These are phyloP conservation scores for Larimichthys polyactis DNA, from an alignment of 2,113 vertebrate species.

Conservation along the genomic window DNA sequence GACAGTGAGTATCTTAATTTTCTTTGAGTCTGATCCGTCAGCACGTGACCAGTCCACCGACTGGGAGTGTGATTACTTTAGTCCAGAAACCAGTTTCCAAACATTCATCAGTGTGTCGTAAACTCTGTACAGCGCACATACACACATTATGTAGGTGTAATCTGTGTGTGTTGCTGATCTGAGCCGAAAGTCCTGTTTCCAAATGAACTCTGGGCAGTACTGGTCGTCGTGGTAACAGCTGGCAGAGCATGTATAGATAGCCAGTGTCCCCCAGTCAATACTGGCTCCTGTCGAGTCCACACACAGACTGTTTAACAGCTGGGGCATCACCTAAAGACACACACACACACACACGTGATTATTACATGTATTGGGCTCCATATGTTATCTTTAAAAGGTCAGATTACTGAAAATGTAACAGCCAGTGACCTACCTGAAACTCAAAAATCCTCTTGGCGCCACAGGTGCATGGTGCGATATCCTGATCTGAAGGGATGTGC, in stretches of 20 bases:
- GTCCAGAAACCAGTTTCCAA: not conserved
- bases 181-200: conserved; percentile 93
- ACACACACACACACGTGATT: not conserved
- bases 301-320: conserved; percentile 92
- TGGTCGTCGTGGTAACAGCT: conserved; percentile 85
- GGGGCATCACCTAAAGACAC: conserved; percentile 93
- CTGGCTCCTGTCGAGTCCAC: conserved; percentile 90
- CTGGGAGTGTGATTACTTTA: not conserved
- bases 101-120: not conserved
- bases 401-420: not conserved
- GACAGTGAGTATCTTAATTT: not conserved
- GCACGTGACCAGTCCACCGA: not conserved
- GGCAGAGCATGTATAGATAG: conserved; percentile 89
- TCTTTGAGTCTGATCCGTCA: not conserved
- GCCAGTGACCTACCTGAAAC: conserved; percentile 89
- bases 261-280: conserved; percentile 94
- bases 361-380: not conserved
- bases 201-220: conserved; percentile 92
- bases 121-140: not conserved
- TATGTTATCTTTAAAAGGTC: not conserved
- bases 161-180: conserved; percentile 50
- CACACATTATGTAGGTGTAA: not conserved
- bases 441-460: conserved; percentile 93
- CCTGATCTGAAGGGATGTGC: conserved; percentile 86
- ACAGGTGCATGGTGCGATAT: conserved; percentile 91